These are phyloP conservation scores for Poecile atricapillus DNA, from an alignment of 2,113 vertebrate genomes.

Conservation along the genomic window DNA sequence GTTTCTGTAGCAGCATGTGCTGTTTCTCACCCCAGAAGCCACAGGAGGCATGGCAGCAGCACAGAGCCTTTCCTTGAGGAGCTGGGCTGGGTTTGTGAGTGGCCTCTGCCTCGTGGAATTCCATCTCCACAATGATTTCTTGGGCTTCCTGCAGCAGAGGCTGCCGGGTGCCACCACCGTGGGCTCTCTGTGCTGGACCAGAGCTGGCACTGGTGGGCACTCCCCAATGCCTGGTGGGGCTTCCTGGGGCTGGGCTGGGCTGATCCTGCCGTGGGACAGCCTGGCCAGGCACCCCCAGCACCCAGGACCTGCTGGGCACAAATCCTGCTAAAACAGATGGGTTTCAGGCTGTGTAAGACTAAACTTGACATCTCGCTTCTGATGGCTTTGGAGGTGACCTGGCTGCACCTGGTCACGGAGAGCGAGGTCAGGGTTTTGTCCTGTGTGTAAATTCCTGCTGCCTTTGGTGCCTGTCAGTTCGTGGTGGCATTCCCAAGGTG, in stretches of 20 bases:
- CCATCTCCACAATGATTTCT: neutral
- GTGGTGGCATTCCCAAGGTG: fast-evolving
- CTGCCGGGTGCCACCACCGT: neutral
- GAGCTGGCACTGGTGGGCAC: neutral
- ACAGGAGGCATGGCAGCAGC: neutral
- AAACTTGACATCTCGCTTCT: neutral
- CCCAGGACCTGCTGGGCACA: neutral
- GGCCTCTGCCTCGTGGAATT: neutral
- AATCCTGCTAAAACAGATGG: neutral
- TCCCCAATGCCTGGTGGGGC: neutral
- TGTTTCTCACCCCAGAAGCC: neutral
- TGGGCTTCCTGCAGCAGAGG: neutral
- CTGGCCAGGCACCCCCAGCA: neutral
- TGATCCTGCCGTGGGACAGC: neutral
- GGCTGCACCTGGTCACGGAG: neutral
- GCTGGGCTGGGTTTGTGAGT: neutral
- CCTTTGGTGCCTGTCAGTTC: fast-evolving
- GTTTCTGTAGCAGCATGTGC: neutral
- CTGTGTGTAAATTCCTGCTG: neutral
- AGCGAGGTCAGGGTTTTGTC: neutral
- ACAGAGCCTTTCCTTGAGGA: neutral
- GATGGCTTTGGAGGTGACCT: neutral
- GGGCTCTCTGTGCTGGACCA: neutral
- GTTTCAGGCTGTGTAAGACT: neutral
- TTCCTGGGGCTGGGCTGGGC: neutral